phyloP scores from a whole-genome alignment of 2,888 invertebrate genomes.

The Colostygia pectinataria region DNA sequence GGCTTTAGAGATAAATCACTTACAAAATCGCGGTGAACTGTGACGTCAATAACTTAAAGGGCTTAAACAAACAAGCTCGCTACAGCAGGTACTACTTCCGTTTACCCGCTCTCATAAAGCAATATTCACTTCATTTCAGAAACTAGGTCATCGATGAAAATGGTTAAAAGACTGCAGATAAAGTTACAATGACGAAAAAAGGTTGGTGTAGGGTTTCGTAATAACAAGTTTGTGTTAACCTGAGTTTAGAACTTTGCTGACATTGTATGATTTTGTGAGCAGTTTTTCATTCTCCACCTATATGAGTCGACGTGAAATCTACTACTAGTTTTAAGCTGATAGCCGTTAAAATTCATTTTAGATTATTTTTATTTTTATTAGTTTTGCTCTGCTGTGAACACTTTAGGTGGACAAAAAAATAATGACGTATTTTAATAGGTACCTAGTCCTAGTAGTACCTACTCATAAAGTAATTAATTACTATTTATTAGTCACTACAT shows the following conservation, averaged over 20 bases:
- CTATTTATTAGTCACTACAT: too few relatives aligned
- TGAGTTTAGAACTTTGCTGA: conserved; percentile 2
- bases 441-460: too few relatives aligned
- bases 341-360: too few relatives aligned
- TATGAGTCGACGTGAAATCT: too few relatives aligned
- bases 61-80: conserved; percentile 23
- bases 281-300: too few relatives aligned
- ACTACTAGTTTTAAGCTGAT: too few relatives aligned
- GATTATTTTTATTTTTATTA: too few relatives aligned
- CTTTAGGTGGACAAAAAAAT: too few relatives aligned
- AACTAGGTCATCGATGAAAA: conserved; percentile 29
- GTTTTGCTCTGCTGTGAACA: too few relatives aligned
- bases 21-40: neutral
- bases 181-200: conserved; percentile 15
- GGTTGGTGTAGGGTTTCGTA: conserved; percentile 17
- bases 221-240: conserved; percentile 13
- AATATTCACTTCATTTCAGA: conserved; percentile 31
- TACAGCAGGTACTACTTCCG: conserved; percentile 11
- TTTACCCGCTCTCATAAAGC: conserved; percentile 23
- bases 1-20: conserved; percentile 1
- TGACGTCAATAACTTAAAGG: conserved; percentile 24
- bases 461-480: too few relatives aligned
- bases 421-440: too few relatives aligned
- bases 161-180: conserved; percentile 15
- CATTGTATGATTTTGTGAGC: neutral